Conservation (phyloP, 2,888 invertebrate species). For the Apamea crenata region DNA sequence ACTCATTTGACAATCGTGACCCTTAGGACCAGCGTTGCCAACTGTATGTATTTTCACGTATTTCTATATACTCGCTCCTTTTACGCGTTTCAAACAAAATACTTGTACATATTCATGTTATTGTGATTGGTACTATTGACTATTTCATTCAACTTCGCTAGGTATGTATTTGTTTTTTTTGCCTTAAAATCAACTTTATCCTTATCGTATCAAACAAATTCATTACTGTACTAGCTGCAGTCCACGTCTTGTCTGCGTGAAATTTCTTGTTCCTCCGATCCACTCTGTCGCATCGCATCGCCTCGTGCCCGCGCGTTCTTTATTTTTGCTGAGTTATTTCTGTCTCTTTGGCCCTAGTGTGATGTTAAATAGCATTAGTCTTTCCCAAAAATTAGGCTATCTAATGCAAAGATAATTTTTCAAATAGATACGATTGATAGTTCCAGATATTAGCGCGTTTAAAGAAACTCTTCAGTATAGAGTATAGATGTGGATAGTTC, state of each 20-base stretch:
- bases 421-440: no score
- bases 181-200: no score
- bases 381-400: no score
- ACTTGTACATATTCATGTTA: background rate
- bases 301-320: background rate
- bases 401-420: no score
- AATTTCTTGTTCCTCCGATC: background rate
- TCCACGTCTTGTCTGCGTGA: background rate
- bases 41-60: background rate
- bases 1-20: constrained; percentile 60
- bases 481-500: background rate
- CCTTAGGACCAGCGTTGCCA: constrained; percentile 13
- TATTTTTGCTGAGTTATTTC: background rate
- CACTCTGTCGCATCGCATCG: background rate
- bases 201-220: background rate
- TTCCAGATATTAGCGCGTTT: no score
- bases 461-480: no score
- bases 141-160: background rate
- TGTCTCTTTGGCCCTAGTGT: background rate
- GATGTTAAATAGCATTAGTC: background rate
- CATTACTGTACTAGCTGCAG: background rate
- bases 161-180: background rate
- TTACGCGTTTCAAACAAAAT: background rate
- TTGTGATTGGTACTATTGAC: background rate
- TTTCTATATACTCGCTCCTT: background rate